These are phyloP conservation scores for Drosophila setifemur DNA, from an alignment of 1,140 invertebrate genomes.

Conservation along the genomic window DNA sequence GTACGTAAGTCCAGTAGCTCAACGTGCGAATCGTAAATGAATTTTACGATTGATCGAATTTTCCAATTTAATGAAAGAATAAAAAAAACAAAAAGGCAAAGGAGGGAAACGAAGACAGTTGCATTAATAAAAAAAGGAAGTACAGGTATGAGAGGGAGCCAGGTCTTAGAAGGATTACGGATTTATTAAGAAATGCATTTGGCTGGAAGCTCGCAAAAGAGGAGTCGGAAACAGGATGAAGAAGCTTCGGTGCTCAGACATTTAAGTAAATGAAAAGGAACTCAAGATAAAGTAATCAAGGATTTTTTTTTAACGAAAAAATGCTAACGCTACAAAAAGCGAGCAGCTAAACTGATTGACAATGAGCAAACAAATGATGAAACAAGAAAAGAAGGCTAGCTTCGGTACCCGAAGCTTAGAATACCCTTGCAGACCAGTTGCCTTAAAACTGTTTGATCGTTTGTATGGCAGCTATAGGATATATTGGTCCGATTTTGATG, in stretches of 20 bases:
- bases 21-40: constrained; percentile 51
- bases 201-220: not conserved
- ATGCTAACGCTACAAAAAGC: constrained; percentile 8
- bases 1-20: constrained; percentile 3
- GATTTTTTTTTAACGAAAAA: constrained; percentile 12
- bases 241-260: not conserved
- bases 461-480: no score
- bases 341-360: constrained; percentile 44
- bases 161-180: constrained; percentile 36
- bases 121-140: constrained; percentile 36
- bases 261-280: constrained; percentile 50
- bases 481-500: no score
- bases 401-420: no score
- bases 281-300: constrained; percentile 60
- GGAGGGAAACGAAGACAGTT: not conserved
- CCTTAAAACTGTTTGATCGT: no score
- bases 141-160: not conserved
- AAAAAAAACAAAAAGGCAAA: constrained; percentile 21
- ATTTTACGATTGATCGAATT: constrained; percentile 64
- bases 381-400: not conserved
- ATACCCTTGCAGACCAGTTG: no score
- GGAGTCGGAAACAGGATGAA: not conserved
- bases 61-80: constrained; percentile 46
- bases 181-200: constrained; percentile 65
- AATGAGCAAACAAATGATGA: constrained; percentile 10